Conservation (phyloP, 2,888 invertebrate genomes). For the Clitarchus hookeri region DNA sequence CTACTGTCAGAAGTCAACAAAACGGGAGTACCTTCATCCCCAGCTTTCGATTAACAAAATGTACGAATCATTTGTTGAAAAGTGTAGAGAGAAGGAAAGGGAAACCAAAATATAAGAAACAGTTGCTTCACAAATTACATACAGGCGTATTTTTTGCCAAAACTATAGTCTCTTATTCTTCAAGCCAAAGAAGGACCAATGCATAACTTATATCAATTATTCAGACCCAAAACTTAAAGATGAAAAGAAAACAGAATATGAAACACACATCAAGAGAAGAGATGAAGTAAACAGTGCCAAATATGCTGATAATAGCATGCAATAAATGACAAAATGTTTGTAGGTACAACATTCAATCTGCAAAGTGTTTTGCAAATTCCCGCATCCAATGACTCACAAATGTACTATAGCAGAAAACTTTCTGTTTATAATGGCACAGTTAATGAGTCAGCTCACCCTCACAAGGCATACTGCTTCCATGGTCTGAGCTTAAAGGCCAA, state of each 20-base stretch:
- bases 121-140: background rate
- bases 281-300: slow-evolving; percentile 1
- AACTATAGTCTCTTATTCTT: slow-evolving; percentile 12
- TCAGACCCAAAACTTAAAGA: background rate
- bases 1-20: background rate
- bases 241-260: slow-evolving; percentile 16
- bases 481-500: background rate
- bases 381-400: background rate
- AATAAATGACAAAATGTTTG: background rate
- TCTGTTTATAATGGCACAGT: background rate
- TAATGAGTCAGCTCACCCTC: background rate
- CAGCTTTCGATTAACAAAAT: background rate
- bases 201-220: background rate
- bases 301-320: background rate
- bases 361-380: slow-evolving; percentile 28
- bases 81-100: background rate
- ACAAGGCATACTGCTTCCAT: background rate
- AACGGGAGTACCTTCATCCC: background rate
- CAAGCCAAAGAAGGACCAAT: slow-evolving; percentile 4
- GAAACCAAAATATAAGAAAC: background rate
- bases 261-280: slow-evolving; percentile 14
- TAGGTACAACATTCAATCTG: background rate
- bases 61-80: background rate
- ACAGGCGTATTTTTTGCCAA: background rate
- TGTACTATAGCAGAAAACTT: slow-evolving; percentile 26